Conservation (phyloP, 2,113 vertebrate species). For the Neofelis nebulosa region DNA sequence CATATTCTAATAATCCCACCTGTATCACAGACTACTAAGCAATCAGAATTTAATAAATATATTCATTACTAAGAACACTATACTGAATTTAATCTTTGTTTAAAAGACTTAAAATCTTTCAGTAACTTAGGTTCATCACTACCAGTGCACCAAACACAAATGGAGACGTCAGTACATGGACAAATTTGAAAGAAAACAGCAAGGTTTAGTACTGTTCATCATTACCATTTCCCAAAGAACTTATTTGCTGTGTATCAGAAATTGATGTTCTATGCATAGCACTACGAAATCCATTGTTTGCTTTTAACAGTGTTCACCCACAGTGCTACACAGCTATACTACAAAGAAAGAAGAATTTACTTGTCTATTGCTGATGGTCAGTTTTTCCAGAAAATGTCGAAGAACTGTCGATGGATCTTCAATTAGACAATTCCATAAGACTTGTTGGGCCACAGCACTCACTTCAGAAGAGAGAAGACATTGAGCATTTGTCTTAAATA, state of each 20-base stretch:
- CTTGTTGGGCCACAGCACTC: slow-evolving; percentile 97
- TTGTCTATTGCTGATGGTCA: slow-evolving; percentile 99
- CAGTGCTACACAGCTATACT: background rate
- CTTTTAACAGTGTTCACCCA: background rate
- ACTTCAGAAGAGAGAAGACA: slow-evolving; percentile 85
- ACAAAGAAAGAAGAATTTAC: slow-evolving; percentile 79
- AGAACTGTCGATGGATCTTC: slow-evolving; percentile 98
- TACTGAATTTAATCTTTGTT: background rate
- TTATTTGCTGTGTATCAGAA: background rate
- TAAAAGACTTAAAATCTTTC: slow-evolving; percentile 20
- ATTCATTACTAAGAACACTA: background rate
- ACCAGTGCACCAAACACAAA: background rate
- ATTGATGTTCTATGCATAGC: background rate
- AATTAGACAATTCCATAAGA: slow-evolving; percentile 98
- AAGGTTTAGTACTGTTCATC: background rate
- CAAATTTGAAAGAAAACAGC: background rate
- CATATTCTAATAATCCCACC: background rate
- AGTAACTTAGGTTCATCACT: background rate
- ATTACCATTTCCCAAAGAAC: background rate
- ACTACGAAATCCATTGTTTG: background rate
- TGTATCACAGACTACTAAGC: background rate
- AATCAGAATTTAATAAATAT: slow-evolving; percentile 2
- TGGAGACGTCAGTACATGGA: background rate
- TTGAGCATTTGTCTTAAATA: background rate
- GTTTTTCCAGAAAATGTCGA: slow-evolving; percentile 97